Evolutionary conservation across 1,140 invertebrate genomes (phyloP), one percentile per base, ranked within the genome.

Genomic region (Hypothenemus hampei): DNA sequence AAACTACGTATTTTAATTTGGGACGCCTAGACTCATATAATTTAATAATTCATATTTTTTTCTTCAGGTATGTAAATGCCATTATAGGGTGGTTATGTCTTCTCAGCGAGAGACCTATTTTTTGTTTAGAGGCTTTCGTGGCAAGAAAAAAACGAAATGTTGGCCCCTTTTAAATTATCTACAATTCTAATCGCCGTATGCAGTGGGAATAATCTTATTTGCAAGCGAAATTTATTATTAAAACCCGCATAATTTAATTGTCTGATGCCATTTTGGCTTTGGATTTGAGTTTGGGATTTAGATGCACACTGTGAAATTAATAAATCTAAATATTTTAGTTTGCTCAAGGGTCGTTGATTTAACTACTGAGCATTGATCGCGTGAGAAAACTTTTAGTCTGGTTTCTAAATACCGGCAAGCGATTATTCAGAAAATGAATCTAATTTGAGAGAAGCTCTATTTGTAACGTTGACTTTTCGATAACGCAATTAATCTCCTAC

Each of bases 251-350:
- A 44, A 46, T 46, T 37, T 50, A 33, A 37, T 31, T 35, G 33
- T 41, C 24, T 20, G 13, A 47, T n/a, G n/a, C n/a, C n/a, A n/a
- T n/a, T n/a, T n/a, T n/a, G n/a, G n/a, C n/a, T n/a, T n/a, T n/a
- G n/a, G n/a, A 36, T 39, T 49, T 49, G 31, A 35, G 26, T 33
- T 43, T 19, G 41, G 31, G 56, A 46, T 29, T 35, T 51, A 45
- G 35, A 52, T 49, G 33, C 56, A 39, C 23, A 58, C 49, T 58
- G 56, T 58, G 56, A 58, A 58, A 58, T 58, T 58, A 58, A 53
- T 52, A 58, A 58, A 58, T 58, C 56, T 52, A 58, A 58, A 58
- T 58, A 58, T 58, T 58, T 58, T 39, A 29, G 15, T 6, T 31
- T 21, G 10, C 10, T 43, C 23, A 11, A 43, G 40, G 19, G n/a